A percentile compares a stretch with the other conserved stretches of the same genome.
Conservation (phyloP, 2,113 vertebrate species). For the Chitala chitala region DNA sequence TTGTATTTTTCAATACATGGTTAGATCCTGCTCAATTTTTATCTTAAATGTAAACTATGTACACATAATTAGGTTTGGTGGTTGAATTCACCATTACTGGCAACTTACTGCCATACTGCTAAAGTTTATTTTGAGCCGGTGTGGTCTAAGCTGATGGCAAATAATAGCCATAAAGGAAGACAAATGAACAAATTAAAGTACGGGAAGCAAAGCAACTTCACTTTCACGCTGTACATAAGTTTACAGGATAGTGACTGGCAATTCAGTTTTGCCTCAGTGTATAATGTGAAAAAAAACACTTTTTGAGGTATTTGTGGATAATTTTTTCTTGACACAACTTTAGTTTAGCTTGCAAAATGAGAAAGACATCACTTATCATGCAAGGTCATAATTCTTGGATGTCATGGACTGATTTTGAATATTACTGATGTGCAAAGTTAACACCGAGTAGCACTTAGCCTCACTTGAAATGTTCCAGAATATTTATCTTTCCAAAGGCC, state of each 20-base stretch:
- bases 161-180: conserved; percentile 3
- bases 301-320: not conserved
- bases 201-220: not conserved
- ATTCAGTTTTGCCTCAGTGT: not conserved
- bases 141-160: conserved; percentile 8
- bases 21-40: not conserved
- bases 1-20: no score
- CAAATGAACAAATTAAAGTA: not conserved
- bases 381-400: not conserved
- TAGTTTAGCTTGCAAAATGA: not conserved
- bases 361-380: not conserved
- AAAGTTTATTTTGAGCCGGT: not conserved
- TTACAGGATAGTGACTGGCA: not conserved
- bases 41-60: conserved; percentile 9
- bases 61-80: not conserved
- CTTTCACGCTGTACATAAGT: not conserved
- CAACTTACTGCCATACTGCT: not conserved
- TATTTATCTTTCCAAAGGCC: not conserved
- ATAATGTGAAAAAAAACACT: not conserved
- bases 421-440: not conserved
- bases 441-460: not conserved
- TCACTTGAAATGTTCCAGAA: not conserved
- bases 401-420: not conserved
- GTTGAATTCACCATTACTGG: not conserved
- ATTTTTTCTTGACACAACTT: not conserved